Base-by-base conservation (phyloP, 2,797 vertebrate genomes). In the Phrynocephalus forsythii region DNA sequence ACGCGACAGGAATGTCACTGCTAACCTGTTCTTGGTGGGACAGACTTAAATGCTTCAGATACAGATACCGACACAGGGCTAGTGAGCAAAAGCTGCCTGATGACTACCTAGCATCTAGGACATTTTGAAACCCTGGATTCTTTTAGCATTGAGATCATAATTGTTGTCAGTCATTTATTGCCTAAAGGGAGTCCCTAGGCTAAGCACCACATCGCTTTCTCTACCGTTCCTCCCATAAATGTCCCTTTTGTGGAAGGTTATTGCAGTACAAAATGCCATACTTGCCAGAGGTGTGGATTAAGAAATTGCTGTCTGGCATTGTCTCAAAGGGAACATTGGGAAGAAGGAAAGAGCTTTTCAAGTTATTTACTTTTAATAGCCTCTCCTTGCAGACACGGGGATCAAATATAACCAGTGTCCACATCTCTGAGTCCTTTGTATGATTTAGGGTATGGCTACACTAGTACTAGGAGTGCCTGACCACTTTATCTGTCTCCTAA, bases 171-270 rank as follows among this genome's bases (percentile, higher is more conserved):
- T 86, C 0, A 71, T 28, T 22, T 60, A 66, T 0, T 48, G 63
- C 50, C 2, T 38, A 44, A 20, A 86, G 50, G 71, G 82, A 72
- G 68, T 72, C 6, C 77, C 30, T 89, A 3, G 79, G 28, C 9
- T 9, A 26, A 83, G 28, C 79, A 8, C 6, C 15, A 56, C 22
- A 0, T 44, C 48, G 8, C 24, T 22, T 63, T 63, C 72, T 50
- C 30, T 1, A 22, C 6, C 78, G 10, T 79, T 63, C 28, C 66
- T 92, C 38, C 30, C 44, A 48, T 38, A 86, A 9, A 16, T 88
- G 87, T 18, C 86, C 8, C 52, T 91, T 91, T 67, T 83, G n/a
- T 13, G 52, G 52, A 60, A 79, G 56, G 78, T 52, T 79, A 56
- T 80, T 33, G 33, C 66, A 85, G 48, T 48, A 28, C 22, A 66